Evolutionary conservation across 53 echinoderm and acorn worm genomes (phyloP), one percentile per base, ranked within the genome.

Genomic region (Stichopus horrens): DNA sequence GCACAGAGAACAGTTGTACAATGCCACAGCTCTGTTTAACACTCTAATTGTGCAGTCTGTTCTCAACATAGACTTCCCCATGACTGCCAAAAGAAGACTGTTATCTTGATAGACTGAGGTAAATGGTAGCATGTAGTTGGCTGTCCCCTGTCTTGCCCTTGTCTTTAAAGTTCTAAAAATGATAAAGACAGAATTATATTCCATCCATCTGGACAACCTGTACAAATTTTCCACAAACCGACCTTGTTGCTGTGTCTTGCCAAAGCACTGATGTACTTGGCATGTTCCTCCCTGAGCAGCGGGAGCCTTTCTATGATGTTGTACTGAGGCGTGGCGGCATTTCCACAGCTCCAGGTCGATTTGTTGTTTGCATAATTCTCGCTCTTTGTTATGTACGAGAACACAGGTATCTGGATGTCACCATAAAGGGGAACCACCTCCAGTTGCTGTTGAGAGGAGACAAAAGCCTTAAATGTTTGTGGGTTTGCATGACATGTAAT

Each of bases 211-310:
- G 37, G 37, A 37, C 37, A 37, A 37, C 37, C 37, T 37, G 37
- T 37, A 37, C 37, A 37, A 37, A 59, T 59, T 59, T 59, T 59
- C 8, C 8, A 59, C n/a, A 13, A 5, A 16, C 71, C 18, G 52
- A 99, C 99, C 99, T 93, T 95, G 92, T 99, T 99, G 85, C 99
- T 99, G 77, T 99, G 99, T 73, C 93, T 90, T 7, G 99, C 99
- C 60, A 99, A 91, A 53, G 96, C 94, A 79, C 99, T 99, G 92
- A 99, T 99, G 83, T 99, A 99, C n/a, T 94, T 88, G 21, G 96
- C 96, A 76, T 99, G 99, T 83, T 94, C 93, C 54, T 99, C 99
- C 53, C 99, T 85, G 73, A 99, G 93, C 21, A 79, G 86, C 4
- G 89, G 91, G 23, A 99, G 92, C 59, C 94, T 93, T 57, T 99